Evolutionary conservation across 2,797 vertebrate species (phyloP).

Genomic region (Centroberyx gerrardi): DNA sequence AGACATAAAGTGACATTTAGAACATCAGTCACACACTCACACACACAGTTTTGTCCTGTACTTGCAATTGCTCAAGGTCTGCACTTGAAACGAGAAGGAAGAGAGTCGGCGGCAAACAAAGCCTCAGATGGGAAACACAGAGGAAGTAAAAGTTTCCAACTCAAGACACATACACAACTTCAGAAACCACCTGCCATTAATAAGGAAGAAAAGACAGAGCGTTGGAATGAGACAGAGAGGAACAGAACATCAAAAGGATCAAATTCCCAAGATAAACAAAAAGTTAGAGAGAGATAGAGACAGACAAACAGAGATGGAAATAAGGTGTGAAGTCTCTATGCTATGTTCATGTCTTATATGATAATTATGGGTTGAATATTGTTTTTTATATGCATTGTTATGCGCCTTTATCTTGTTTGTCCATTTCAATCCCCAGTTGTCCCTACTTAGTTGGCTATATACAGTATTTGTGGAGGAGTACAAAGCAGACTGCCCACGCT

Average conservation of each 20-base stretch:
- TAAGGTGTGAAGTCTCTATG: background rate
- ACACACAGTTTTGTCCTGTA: background rate
- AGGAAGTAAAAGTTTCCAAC: conserved; percentile 57
- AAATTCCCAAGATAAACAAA: conserved; percentile 1
- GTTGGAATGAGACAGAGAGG: background rate
- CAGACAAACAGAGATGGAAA: background rate
- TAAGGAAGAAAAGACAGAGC: conserved; percentile 16
- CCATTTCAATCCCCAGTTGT: too few relatives aligned
- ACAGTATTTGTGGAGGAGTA: background rate
- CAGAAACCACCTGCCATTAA: conserved; percentile 48
- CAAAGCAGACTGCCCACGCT: background rate
- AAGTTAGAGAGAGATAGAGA: background rate
- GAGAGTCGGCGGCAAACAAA: background rate
- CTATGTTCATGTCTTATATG: too few relatives aligned
- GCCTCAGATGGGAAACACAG: conserved; percentile 29
- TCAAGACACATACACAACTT: conserved; percentile 23
- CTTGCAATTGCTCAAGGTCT: conserved; percentile 28
- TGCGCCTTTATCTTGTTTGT: too few relatives aligned
- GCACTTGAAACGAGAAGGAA: conserved; percentile 55
- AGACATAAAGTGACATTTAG: conserved; percentile 31
- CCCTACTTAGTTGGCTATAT: too few relatives aligned
- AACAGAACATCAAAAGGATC: background rate
- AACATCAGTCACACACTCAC: background rate
- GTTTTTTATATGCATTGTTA: too few relatives aligned
- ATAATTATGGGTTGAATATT: too few relatives aligned